A percentile compares a stretch with the other conserved stretches of the same genome.
Evolutionary conservation across 2,797 vertebrate genomes (phyloP).

Genomic region (Loriculus beryllinus): DNA sequence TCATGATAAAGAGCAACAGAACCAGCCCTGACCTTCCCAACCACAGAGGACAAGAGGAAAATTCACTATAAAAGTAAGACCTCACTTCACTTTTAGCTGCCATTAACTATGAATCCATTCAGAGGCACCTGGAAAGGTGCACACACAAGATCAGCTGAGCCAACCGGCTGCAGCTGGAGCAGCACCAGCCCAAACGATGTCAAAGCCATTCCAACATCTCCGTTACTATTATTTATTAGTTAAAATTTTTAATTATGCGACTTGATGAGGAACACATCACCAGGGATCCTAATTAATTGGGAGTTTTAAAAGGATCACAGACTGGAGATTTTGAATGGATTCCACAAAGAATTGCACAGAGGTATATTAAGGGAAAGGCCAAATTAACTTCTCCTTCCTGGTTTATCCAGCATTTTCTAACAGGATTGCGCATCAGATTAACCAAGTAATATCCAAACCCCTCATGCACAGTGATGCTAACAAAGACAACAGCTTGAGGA

Average conservation of each 20-base stretch:
- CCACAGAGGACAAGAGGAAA: not conserved
- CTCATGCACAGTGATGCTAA: not conserved
- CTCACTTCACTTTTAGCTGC: not conserved
- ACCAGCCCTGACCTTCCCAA: not conserved
- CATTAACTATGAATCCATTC: not conserved
- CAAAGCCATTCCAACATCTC: not conserved
- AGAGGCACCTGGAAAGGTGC: not conserved
- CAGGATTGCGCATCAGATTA: not conserved
- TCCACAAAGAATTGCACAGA: constrained; percentile 46
- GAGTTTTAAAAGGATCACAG: constrained; percentile 64
- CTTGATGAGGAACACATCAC: constrained; percentile 60
- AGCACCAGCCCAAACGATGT: not conserved
- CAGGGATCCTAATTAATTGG: constrained; percentile 66
- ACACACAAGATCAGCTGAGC: not conserved
- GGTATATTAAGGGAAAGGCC: constrained; percentile 11
- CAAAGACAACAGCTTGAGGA: not conserved
- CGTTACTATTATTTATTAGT: constrained; percentile 60
- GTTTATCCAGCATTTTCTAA: not conserved
- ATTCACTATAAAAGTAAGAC: not conserved
- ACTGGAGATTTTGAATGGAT: constrained; percentile 29
- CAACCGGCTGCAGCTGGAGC: not conserved
- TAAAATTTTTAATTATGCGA: constrained; percentile 68
- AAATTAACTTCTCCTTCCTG: constrained; percentile 29
- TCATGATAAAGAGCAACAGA: not conserved
- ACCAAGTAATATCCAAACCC: not conserved